Conservation (phyloP, 1,140 invertebrate species). For the Anadara kagoshimensis region DNA sequence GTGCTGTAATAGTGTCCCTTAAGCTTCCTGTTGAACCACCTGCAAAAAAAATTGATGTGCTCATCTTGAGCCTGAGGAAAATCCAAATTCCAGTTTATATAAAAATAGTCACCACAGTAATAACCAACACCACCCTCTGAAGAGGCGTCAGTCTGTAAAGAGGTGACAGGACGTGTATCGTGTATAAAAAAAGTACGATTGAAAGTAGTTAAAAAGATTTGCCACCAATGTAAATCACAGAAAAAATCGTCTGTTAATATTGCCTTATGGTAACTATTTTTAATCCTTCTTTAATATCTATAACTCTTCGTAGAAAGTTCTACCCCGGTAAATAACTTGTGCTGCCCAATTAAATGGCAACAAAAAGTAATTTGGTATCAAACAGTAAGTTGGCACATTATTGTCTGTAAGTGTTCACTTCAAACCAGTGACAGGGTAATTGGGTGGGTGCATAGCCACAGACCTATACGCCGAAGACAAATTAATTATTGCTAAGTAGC, state of each 20-base stretch:
- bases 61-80: conserved; percentile 2
- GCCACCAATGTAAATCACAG: conserved; percentile 9
- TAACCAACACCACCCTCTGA: conserved; percentile 6
- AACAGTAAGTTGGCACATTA: background rate
- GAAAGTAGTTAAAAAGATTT: background rate
- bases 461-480: background rate
- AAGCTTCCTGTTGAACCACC: no score
- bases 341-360: conserved; percentile 1
- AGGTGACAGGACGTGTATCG: background rate
- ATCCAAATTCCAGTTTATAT: conserved; percentile 9
- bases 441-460: background rate
- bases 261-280: background rate
- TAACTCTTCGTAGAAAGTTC: conserved; percentile 6
- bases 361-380: background rate
- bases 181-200: conserved; percentile 8
- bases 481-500: background rate
- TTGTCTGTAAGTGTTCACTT: background rate
- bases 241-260: background rate
- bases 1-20: no score
- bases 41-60: conserved; percentile 13
- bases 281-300: background rate
- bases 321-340: conserved; percentile 1
- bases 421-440: background rate
- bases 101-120: conserved; percentile 19
- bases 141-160: conserved; percentile 17